Conservation (phyloP, 2,113 vertebrate genomes). For the Spermophilus dauricus region DNA sequence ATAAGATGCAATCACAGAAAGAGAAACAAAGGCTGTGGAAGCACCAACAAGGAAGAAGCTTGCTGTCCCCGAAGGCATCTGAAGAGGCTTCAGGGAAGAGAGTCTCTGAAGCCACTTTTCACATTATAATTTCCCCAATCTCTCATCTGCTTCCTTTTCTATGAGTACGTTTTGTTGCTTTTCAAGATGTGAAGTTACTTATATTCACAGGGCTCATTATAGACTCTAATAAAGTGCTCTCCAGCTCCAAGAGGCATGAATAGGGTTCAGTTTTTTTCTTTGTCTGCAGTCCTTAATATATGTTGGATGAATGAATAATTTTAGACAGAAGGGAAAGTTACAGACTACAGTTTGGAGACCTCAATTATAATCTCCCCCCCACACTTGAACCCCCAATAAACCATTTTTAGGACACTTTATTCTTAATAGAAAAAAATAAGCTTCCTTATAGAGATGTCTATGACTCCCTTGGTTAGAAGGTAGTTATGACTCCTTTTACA, state of each 20-base stretch:
- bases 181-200: background rate
- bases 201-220: background rate
- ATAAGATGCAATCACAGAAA: background rate
- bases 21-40: slow-evolving; percentile 9
- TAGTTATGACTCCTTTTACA: background rate
- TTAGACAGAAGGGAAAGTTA: background rate
- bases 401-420: background rate
- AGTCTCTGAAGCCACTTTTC: background rate
- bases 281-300: background rate
- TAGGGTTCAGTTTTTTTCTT: background rate
- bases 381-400: background rate
- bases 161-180: background rate
- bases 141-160: background rate
- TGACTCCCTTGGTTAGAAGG: background rate
- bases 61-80: background rate
- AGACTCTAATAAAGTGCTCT: background rate
- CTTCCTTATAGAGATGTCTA: background rate
- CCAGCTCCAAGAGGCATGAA: background rate
- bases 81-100: background rate
- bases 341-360: background rate
- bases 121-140: background rate
- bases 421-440: background rate
- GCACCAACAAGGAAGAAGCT: background rate
- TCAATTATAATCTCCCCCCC: background rate
- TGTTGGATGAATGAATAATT: background rate